Evolutionary conservation across 53 echinoderm and acorn worm species (phyloP), one percentile per base, ranked within the genome.

Genomic region (Mesocentrotus franciscanus): DNA sequence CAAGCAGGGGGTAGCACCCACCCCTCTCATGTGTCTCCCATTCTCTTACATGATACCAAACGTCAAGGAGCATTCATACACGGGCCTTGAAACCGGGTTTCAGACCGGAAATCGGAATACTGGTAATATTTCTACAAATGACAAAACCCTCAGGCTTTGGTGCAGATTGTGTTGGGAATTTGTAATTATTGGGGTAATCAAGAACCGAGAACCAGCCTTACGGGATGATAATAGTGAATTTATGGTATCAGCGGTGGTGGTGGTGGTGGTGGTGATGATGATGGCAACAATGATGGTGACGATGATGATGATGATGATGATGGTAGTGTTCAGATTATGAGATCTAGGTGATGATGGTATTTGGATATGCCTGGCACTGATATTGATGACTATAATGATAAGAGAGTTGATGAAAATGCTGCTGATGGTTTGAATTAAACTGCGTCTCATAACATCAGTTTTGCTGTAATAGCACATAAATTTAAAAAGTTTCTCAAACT

Each of bases 1-100:
- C 24, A 92, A 49, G 84, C 79, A 92, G 92, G 91, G 95, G 92
- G 81, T 79, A 59, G 16, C 42, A 60, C 26, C 91, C 8, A 81
- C 78, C 92, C 92, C 66, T 39, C 91, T 79, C 66, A 92, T 34
- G 22, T 95, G 64, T 94, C 95, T 64, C 15, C 75, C 26, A 33
- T 75, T 56, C 74, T 26, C 92, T n/a, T 49, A 66, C 92, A 75
- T 58, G 79, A 35, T 56, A 18, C 22, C n/a, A 58, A 55, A 60
- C 66, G 39, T 26, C 26, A 55, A 32, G 83, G 59, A 27, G 59
- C 17, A 58, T 93, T 78, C 83, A 79, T 61, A 93, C 59, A 1
- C 34, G 11, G 72, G 1, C 30, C 32, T 30, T 1, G 2, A 74
- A 27, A 18, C 36, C 9, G 22, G 81, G 81, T 81, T 81, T 10